phyloP scores from a whole-genome alignment of 2,113 vertebrate species.

The Platysteira castanea region DNA sequence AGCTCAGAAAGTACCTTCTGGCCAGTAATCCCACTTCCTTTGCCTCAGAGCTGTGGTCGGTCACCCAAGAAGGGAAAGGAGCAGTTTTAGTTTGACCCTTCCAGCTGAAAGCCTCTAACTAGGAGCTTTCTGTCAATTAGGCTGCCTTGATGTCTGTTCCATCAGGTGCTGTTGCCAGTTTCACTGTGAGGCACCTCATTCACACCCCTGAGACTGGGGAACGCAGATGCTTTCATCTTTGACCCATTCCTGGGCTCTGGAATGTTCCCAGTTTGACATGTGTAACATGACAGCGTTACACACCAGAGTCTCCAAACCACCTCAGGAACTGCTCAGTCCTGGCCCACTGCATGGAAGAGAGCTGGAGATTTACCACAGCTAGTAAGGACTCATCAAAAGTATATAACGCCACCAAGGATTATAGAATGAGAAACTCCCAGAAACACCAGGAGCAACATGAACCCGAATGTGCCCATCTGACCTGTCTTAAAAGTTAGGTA shows the following conservation, averaged over 20 bases:
- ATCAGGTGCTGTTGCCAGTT: neutral
- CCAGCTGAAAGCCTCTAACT: neutral
- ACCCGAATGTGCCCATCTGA: neutral
- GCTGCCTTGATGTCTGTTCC: neutral
- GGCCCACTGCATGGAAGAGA: neutral
- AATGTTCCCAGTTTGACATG: neutral
- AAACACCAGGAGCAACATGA: neutral
- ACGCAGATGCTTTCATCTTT: neutral
- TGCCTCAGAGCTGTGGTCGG: rapidly evolving
- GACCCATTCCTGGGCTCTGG: too few relatives aligned
- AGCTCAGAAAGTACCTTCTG: neutral
- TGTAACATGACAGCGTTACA: rapidly evolving
- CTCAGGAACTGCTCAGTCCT: neutral
- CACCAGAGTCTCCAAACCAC: neutral
- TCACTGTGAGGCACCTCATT: neutral
- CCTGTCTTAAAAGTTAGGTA: neutral
- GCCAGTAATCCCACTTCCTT: neutral
- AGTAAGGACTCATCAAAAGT: neutral
- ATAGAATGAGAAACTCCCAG: neutral
- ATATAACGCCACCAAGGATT: neutral
- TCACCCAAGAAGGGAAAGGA: neutral
- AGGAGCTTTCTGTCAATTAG: neutral
- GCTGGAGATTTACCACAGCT: neutral
- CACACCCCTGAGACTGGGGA: neutral
- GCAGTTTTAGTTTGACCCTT: neutral